Base-by-base conservation (phyloP, 1,140 invertebrate genomes). In the Aradophagus sp. region DNA sequence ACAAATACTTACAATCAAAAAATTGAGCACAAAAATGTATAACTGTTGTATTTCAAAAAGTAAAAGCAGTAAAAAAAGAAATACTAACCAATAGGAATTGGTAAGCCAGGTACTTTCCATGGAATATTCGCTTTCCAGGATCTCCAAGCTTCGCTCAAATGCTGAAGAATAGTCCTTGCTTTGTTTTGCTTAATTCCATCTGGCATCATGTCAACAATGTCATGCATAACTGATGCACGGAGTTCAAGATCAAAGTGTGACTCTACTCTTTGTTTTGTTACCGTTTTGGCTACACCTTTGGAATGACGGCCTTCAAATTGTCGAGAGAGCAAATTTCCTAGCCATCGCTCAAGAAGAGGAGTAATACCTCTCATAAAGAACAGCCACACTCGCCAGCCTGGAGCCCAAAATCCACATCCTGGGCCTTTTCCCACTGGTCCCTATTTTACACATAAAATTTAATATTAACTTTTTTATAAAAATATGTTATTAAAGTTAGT, bases 121-220 rank as follows among this genome's bases (percentile, higher is more conserved):
- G 98, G 98, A 79, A 99, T 99, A 85, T 99, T 99, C 0, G 98
- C 98, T 81, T 99, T 99, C 98, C 98, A 99, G 84, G 97, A 99
- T 55, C 98, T 86, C 98, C 98, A 99, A 0, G 98, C 98, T 87
- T 99, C 98, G 53, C 96, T 98, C 20, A 99, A 87, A 90, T 99
- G 98, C 80, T 99, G 98, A 68, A 99, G 86, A 75, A 99, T 99
- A 0, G 98, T 99, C 67, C 97, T 89, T 0, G 98, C 98, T 84
- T 99, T 99, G 85, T 99, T 99, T 81, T 99, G 97, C 79, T 99
- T 99, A 75, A 99, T 99, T 66, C 98, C 98, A 87, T 99, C 98
- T 0, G 98, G 98, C 98, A 99, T 99, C 98, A 99, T 99, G 80
- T 99, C 98, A 1, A 99, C 91, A 78, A 99, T 99, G 80, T 99